These are phyloP conservation scores for Leucophora obtusa DNA, from an alignment of 2,888 invertebrate genomes.

Conservation along the genomic window DNA sequence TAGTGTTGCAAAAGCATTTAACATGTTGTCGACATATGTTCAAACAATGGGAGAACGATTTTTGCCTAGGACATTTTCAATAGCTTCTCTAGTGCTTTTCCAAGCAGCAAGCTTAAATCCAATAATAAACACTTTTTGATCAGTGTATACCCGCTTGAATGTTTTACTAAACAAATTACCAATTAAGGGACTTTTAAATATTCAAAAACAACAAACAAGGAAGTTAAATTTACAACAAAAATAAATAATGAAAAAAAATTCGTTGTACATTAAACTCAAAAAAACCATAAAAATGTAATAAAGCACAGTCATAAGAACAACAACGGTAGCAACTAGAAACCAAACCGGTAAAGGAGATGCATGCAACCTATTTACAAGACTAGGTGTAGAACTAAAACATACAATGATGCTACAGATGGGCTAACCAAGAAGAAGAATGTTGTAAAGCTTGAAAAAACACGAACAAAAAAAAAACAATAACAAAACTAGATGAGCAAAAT, in stretches of 20 bases:
- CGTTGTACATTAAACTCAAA: not conserved
- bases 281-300: slow-evolving; percentile 53
- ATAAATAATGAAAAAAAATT: not conserved
- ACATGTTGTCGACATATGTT: too few species aligned
- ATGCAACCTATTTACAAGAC: slow-evolving; percentile 21
- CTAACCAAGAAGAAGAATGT: slow-evolving; percentile 7
- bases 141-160: too few species aligned
- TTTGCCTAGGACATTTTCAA: too few species aligned
- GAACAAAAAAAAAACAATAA: not conserved
- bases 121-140: too few species aligned
- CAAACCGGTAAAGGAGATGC: slow-evolving; percentile 15
- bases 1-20: too few species aligned
- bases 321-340: slow-evolving; percentile 61
- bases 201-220: not conserved
- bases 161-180: not conserved
- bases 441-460: slow-evolving; percentile 22
- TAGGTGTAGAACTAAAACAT: slow-evolving; percentile 22
- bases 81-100: too few species aligned
- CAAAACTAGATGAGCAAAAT: not conserved
- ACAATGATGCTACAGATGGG: slow-evolving; percentile 28
- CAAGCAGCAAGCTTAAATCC: too few species aligned
- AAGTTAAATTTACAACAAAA: slow-evolving; percentile 1
- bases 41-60: too few species aligned
- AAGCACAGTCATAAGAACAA: slow-evolving; percentile 16
- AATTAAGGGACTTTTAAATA: not conserved